These are phyloP conservation scores for Ruditapes philippinarum DNA, from an alignment of 1,140 invertebrate genomes.

Conservation along the genomic window DNA sequence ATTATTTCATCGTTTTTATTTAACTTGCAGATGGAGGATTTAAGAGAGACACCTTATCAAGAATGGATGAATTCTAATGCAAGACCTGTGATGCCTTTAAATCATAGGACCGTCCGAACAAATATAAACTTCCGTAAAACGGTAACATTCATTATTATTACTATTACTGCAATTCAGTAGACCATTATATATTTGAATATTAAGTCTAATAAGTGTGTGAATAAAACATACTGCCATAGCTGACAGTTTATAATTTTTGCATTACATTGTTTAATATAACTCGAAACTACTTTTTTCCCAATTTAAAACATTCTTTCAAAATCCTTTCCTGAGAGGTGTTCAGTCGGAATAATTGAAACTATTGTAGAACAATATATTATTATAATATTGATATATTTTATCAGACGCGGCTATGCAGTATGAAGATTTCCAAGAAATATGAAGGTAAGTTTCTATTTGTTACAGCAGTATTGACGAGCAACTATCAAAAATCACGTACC, in stretches of 20 bases:
- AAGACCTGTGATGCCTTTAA: slow-evolving; percentile 94
- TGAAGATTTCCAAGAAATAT: slow-evolving; percentile 34
- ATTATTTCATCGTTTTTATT: too few species aligned
- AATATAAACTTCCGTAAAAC: slow-evolving; percentile 97
- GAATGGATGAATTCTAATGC: slow-evolving; percentile 90
- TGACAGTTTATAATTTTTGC: too few species aligned
- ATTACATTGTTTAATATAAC: too few species aligned
- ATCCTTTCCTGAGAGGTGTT: too few species aligned
- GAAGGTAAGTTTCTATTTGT: slow-evolving; percentile 23
- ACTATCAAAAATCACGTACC: too few species aligned
- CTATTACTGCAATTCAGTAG: neutral
- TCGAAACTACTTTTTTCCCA: too few species aligned
- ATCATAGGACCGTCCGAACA: slow-evolving; percentile 96
- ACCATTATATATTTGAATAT: neutral
- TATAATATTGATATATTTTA: neutral
- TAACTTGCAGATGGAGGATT: slow-evolving; percentile 18
- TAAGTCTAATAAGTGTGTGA: too few species aligned
- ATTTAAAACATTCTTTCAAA: neutral
- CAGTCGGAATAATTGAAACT: neutral
- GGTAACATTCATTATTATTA: slow-evolving; percentile 87
- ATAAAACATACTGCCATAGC: too few species aligned
- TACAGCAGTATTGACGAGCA: too few species aligned
- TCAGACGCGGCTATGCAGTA: slow-evolving; percentile 27
- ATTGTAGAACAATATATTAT: neutral
- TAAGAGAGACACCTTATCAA: slow-evolving; percentile 14